A percentile compares a stretch with the other conserved stretches of the same genome.
Conservation (phyloP, 1,140 invertebrate genomes). For the Luehdorfia chinensis region DNA sequence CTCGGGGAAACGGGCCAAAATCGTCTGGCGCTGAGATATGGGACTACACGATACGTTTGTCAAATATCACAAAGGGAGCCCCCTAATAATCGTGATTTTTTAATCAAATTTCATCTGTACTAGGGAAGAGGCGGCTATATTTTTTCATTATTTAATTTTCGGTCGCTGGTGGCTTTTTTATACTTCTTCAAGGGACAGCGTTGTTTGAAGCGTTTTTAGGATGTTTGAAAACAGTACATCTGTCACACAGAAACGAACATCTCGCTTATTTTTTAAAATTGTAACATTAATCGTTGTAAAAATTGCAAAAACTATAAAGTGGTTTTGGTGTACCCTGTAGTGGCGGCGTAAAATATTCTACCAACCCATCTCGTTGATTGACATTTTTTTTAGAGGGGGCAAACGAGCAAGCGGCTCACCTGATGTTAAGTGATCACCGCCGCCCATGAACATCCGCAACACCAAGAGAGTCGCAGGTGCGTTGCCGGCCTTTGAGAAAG, state of each 20-base stretch:
- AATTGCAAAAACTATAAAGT: no score
- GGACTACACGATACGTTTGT: constrained; percentile 23
- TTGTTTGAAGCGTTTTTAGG: constrained; percentile 64
- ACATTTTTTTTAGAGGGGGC: neutral
- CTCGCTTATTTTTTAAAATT: no score
- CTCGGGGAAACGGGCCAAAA: constrained; percentile 20
- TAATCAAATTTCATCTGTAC: constrained; percentile 75
- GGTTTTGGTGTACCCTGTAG: neutral
- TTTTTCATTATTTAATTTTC: constrained; percentile 77
- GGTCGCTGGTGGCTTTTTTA: constrained; percentile 61
- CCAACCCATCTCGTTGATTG: no score
- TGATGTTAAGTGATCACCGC: no score
- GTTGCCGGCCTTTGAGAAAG: no score
- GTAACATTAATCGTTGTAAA: no score
- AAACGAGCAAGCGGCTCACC: no score
- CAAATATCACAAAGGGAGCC: constrained; percentile 51
- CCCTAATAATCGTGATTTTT: constrained; percentile 76
- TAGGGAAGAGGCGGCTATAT: constrained; percentile 71
- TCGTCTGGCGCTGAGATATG: constrained; percentile 11
- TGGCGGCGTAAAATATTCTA: neutral
- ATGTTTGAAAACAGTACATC: constrained; percentile 42
- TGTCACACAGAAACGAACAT: constrained; percentile 33
- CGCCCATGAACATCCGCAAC: no score
- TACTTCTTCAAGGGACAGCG: constrained; percentile 66
- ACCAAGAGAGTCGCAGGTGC: no score